phyloP scores from a whole-genome alignment of 53 echinoderm and acorn worm genomes.

The Mesocentrotus franciscanus region DNA sequence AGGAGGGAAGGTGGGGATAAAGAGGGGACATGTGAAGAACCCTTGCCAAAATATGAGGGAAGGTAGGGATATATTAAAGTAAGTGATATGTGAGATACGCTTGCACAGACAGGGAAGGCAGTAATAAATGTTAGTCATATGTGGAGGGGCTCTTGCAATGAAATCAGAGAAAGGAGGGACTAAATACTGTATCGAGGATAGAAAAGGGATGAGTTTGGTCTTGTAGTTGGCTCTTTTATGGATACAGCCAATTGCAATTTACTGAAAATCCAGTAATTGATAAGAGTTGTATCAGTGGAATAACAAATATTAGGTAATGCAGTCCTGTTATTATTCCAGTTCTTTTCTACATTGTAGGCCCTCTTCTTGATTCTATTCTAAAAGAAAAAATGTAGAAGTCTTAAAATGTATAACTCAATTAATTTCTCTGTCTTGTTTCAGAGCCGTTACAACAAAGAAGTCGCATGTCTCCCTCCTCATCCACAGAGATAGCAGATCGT shows the following conservation, averaged over 20 bases:
- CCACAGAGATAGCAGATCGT: conserved; percentile 97
- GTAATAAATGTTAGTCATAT: conserved; percentile 78
- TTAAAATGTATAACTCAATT: not conserved
- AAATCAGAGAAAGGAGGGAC: not conserved
- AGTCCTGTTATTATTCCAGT: too few relatives aligned
- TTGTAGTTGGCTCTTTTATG: too few relatives aligned
- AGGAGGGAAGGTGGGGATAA: not conserved
- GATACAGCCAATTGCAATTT: too few relatives aligned
- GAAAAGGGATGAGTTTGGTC: too few relatives aligned
- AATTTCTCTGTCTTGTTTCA: conserved; percentile 27
- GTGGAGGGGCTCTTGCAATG: not conserved
- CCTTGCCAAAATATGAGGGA: conserved; percentile 68
- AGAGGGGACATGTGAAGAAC: not conserved
- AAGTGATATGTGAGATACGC: too few relatives aligned
- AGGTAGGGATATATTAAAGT: conserved; percentile 76
- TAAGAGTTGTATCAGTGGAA: too few relatives aligned
- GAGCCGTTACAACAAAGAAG: conserved; percentile 72
- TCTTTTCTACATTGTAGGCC: too few relatives aligned
- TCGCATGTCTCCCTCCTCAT: conserved; percentile 98
- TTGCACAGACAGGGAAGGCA: too few relatives aligned
- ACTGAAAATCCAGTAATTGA: too few relatives aligned
- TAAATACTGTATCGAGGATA: not conserved
- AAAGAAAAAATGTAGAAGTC: too few relatives aligned
- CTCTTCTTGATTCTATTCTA: too few relatives aligned
- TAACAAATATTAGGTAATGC: too few relatives aligned